A percentile compares a stretch with the other conserved stretches of the same genome.
These are phyloP conservation scores for Alfaro cultratus DNA, from an alignment of 2,797 vertebrate genomes.

Conservation along the genomic window DNA sequence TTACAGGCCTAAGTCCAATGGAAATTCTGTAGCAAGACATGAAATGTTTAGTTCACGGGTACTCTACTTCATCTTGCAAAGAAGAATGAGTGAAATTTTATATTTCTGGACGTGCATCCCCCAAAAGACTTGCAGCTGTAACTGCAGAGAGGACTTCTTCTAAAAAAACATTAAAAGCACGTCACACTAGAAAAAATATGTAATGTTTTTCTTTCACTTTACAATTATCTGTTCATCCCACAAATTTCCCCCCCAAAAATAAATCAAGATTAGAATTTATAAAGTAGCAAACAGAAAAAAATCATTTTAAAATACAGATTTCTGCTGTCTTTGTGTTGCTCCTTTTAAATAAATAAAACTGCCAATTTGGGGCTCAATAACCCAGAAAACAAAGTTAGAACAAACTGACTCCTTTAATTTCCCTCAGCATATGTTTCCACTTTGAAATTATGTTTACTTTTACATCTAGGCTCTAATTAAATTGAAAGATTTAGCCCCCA, in stretches of 20 bases:
- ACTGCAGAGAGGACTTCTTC: neutral
- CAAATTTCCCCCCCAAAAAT: neutral
- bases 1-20: neutral
- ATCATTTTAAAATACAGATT: neutral
- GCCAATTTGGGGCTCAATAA: neutral
- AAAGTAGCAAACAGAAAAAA: neutral
- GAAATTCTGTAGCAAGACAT: neutral
- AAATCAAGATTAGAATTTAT: neutral
- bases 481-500: neutral
- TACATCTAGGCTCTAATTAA: constrained; percentile 6
- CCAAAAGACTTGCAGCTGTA: neutral
- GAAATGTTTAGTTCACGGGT: neutral
- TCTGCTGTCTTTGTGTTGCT: neutral
- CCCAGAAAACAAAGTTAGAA: constrained; percentile 1
- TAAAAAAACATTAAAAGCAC: too few relatives aligned
- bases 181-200: too few relatives aligned
- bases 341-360: neutral
- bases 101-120: neutral
- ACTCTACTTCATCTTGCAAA: neutral
- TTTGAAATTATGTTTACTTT: neutral
- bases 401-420: neutral
- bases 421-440: neutral
- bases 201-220: neutral
- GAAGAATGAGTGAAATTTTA: neutral
- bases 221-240: neutral